A percentile compares a stretch with the other conserved stretches of the same genome.
phyloP scores from a whole-genome alignment of 2,113 vertebrate species.

The Calidris pygmaea region DNA sequence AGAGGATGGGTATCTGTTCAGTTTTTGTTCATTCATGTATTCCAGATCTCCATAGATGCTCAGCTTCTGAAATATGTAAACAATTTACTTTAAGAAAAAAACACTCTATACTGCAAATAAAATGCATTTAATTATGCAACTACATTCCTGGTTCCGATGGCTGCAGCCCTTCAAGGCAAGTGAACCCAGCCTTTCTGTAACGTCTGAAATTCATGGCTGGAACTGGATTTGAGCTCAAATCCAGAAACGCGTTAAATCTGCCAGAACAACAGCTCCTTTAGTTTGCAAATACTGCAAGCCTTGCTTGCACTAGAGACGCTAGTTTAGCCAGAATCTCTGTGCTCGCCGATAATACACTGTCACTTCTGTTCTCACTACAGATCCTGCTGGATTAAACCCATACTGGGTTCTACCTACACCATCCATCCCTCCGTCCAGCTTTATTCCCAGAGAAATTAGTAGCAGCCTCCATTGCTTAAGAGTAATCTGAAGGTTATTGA shows the following conservation, averaged over 20 bases:
- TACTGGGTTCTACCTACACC: neutral
- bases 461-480: neutral
- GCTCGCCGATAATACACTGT: neutral
- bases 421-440: fast-evolving
- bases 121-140: neutral
- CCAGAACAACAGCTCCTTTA: neutral
- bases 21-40: conserved; percentile 86
- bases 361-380: neutral
- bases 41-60: conserved; percentile 96
- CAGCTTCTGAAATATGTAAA: conserved; percentile 85
- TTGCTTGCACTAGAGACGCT: neutral
- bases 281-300: neutral
- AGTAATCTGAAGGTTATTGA: neutral
- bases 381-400: neutral
- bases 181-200: neutral
- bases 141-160: neutral
- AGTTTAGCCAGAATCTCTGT: neutral
- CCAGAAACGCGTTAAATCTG: neutral
- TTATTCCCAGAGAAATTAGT: neutral
- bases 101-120: neutral
- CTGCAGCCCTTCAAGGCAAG: neutral
- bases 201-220: neutral
- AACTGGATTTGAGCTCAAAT: neutral
- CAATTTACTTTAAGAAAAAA: neutral
- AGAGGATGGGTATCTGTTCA: conserved; percentile 85